Conservation (phyloP, 53 echinoderm and acorn worm genomes). For the Pentamera pediparva region DNA sequence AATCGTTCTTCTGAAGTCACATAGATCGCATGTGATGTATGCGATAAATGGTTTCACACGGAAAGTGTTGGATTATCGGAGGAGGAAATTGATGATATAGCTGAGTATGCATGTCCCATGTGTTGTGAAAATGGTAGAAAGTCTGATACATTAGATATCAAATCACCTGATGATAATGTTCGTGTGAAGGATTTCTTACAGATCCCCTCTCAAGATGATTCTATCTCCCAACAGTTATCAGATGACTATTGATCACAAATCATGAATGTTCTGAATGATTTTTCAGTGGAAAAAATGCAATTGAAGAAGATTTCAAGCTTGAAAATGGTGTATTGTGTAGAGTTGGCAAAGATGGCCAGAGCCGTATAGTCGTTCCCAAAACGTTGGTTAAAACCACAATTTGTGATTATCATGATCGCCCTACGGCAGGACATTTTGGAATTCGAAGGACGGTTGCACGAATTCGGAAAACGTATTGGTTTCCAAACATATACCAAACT, state of each 20-base stretch:
- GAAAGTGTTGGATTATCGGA: constrained; percentile 22
- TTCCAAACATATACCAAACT: constrained; percentile 6
- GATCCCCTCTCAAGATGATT: constrained; percentile 2
- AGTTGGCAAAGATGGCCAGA: neutral
- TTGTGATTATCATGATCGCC: neutral
- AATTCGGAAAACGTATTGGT: neutral
- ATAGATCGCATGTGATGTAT: constrained; percentile 49
- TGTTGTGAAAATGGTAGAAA: neutral
- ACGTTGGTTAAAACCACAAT: neutral
- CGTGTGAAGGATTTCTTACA: neutral
- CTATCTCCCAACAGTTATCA: neutral
- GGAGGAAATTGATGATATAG: neutral
- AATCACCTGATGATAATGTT: constrained; percentile 17
- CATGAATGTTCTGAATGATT: neutral
- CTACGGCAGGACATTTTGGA: neutral
- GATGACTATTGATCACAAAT: constrained; percentile 14
- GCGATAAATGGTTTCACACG: constrained; percentile 41
- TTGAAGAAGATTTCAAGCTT: neutral
- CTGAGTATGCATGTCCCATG: constrained; percentile 1
- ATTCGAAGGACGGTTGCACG: too few relatives aligned
- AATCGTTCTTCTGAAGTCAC: neutral
- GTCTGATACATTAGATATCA: neutral
- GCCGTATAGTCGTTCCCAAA: neutral
- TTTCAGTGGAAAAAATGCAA: neutral
- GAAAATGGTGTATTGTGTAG: constrained; percentile 5